Conservation (phyloP, 2,888 invertebrate genomes). For the Shargacucullia verbasci region DNA sequence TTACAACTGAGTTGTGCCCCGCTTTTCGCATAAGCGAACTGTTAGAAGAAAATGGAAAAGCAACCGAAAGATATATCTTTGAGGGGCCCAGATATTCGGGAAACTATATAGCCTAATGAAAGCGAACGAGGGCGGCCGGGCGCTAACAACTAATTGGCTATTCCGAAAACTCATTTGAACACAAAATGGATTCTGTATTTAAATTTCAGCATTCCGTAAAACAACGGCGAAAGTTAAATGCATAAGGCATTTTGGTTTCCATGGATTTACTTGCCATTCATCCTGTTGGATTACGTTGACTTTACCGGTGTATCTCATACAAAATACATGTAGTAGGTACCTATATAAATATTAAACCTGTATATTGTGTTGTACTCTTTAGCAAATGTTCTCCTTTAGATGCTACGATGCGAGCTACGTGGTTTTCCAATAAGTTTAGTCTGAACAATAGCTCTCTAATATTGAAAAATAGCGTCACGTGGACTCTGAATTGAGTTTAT, state of each 20-base stretch:
- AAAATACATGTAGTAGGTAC: constrained; percentile 10
- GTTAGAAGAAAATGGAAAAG: constrained; percentile 85
- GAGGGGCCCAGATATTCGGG: constrained; percentile 87
- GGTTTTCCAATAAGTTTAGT: constrained; percentile 28
- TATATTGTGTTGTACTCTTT: constrained; percentile 13
- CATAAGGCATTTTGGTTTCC: constrained; percentile 77
- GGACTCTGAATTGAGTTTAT: constrained; percentile 69
- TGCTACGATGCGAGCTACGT: constrained; percentile 7
- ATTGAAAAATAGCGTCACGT: constrained; percentile 58
- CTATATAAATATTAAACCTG: not conserved
- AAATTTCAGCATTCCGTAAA: constrained; percentile 88
- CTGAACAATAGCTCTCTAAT: constrained; percentile 41
- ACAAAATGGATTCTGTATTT: constrained; percentile 89
- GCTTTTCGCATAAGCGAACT: constrained; percentile 75
- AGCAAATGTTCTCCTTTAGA: constrained; percentile 23
- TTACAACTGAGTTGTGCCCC: constrained; percentile 77
- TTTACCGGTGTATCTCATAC: constrained; percentile 29
- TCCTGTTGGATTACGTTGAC: constrained; percentile 50
- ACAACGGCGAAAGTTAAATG: constrained; percentile 85
- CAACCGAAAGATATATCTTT: constrained; percentile 85
- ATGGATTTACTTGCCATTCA: constrained; percentile 68
- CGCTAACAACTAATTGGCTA: constrained; percentile 90
- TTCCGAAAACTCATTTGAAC: constrained; percentile 89
- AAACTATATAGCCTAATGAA: constrained; percentile 89
- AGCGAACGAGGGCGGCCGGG: constrained; percentile 87